A percentile compares a stretch with the other conserved stretches of the same genome.
Evolutionary conservation across 2,888 invertebrate genomes (phyloP).

Genomic region (Crematogaster levior): DNA sequence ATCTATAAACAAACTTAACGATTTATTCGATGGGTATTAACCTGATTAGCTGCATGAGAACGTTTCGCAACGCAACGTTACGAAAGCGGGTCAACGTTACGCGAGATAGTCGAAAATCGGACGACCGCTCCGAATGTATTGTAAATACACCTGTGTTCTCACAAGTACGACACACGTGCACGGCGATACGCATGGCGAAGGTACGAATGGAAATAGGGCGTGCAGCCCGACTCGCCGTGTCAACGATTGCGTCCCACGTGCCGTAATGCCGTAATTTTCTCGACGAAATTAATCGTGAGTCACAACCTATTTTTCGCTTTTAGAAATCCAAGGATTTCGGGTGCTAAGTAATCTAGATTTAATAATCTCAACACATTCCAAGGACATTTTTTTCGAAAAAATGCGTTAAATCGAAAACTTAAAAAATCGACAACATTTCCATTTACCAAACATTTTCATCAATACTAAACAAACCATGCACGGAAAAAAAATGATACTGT

Average conservation of each 20-base stretch:
- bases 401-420: background rate
- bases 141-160: conserved; percentile 19
- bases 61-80: background rate
- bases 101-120: conserved; percentile 40
- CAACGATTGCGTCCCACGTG: conserved; percentile 32
- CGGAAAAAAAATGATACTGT: too few relatives aligned
- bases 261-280: conserved; percentile 14
- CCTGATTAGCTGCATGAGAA: background rate
- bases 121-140: background rate
- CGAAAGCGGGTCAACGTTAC: conserved; percentile 37
- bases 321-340: background rate
- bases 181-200: background rate
- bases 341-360: background rate
- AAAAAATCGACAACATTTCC: too few relatives aligned
- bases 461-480: too few relatives aligned
- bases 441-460: background rate
- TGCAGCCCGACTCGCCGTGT: conserved; percentile 21
- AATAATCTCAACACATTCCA: background rate
- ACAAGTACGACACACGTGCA: background rate
- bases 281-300: background rate
- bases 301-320: background rate
- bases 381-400: background rate
- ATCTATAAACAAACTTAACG: background rate
- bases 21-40: conserved; percentile 2
- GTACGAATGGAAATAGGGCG: conserved; percentile 47